Conservation (phyloP, 2,888 invertebrate genomes). For the Arctia plantaginis region DNA sequence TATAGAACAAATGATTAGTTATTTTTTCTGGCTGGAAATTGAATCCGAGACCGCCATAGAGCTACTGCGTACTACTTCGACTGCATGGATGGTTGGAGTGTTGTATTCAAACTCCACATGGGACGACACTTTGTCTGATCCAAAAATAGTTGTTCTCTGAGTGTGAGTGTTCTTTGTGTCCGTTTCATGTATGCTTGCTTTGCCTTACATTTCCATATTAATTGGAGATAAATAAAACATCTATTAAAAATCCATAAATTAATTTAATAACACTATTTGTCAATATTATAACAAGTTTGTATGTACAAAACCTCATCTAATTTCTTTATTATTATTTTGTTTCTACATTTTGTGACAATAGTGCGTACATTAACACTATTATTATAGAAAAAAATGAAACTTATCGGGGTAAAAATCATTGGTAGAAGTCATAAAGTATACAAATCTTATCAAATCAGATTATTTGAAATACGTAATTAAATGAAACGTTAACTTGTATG, state of each 20-base stretch:
- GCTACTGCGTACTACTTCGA: too few species aligned
- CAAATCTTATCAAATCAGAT: not conserved
- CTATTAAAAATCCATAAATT: slow-evolving; percentile 82
- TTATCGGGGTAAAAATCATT: not conserved
- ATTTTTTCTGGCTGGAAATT: not conserved
- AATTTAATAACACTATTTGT: slow-evolving; percentile 85
- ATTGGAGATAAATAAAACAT: slow-evolving; percentile 48
- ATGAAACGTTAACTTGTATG: not conserved
- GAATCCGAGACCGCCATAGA: not conserved
- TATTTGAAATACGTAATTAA: not conserved
- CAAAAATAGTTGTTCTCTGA: too few species aligned
- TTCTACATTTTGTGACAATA: slow-evolving; percentile 43
- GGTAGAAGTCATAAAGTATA: not conserved
- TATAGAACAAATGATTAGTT: not conserved
- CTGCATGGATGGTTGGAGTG: too few species aligned
- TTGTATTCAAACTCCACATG: too few species aligned
- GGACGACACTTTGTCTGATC: too few species aligned
- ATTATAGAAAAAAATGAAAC: not conserved
- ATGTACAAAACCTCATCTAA: slow-evolving; percentile 79
- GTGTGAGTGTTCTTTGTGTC: too few species aligned
- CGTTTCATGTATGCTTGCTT: too few species aligned
- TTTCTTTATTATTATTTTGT: slow-evolving; percentile 54
- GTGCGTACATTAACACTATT: slow-evolving; percentile 26
- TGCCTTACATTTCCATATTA: not conserved
- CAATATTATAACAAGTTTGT: slow-evolving; percentile 83